Percentiles rank a stretch among this genome's conserved stretches.
Conservation (phyloP, 2,888 invertebrate species). For the Timema cristinae region DNA sequence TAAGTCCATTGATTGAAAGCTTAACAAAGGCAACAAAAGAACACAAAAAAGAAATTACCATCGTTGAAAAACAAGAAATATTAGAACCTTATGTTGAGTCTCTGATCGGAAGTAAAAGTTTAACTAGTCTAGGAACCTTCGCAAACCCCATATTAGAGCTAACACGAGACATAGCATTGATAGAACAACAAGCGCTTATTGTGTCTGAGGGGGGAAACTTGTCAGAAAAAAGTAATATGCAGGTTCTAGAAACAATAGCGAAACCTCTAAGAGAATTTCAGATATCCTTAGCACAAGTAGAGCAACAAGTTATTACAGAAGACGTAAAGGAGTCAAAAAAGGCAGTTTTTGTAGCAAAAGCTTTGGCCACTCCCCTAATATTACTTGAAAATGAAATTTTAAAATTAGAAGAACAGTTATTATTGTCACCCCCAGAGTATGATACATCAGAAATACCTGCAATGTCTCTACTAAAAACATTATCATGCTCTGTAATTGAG, state of each 20-base stretch:
- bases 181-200: slow-evolving; percentile 42
- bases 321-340: no score
- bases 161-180: slow-evolving; percentile 42
- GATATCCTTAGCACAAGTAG: slow-evolving; percentile 40
- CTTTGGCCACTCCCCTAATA: no score
- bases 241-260: slow-evolving; percentile 41
- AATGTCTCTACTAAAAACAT: not conserved
- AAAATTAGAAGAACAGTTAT: no score
- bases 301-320: slow-evolving; percentile 34
- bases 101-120: no score
- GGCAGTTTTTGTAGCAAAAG: no score
- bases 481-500: not conserved
- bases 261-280: slow-evolving; percentile 41
- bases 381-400: no score
- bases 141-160: slow-evolving; percentile 36
- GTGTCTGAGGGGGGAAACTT: slow-evolving; percentile 13
- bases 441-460: not conserved
- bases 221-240: slow-evolving; percentile 40
- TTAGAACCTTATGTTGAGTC: no score
- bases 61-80: no score
- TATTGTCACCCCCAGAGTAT: no score
- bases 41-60: no score
- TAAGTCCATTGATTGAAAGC: not conserved
- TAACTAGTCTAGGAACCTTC: slow-evolving; percentile 23
- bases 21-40: not conserved